These are phyloP conservation scores for Orthosia cruda DNA, from an alignment of 2,888 invertebrate species.

Conservation along the genomic window DNA sequence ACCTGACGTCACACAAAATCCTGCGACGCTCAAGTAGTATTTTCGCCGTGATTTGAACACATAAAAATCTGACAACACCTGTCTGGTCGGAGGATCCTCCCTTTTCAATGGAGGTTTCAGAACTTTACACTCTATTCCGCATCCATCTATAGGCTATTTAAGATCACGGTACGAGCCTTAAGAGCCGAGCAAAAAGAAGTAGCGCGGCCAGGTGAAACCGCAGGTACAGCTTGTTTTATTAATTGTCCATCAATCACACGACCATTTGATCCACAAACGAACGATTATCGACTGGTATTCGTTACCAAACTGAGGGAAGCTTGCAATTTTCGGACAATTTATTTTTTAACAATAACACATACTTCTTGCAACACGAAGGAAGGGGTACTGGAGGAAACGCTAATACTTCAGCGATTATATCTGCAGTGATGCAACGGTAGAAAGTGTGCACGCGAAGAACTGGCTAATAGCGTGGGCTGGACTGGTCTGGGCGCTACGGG, in stretches of 20 bases:
- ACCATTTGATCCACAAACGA: constrained; percentile 21
- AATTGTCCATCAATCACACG: constrained; percentile 6
- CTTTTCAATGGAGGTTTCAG: no score
- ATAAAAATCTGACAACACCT: no score
- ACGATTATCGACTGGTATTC: constrained; percentile 22
- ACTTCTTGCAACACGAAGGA: constrained; percentile 49
- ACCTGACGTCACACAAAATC: no score
- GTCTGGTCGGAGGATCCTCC: no score
- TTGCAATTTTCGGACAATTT: constrained; percentile 44
- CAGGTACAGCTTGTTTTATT: background rate
- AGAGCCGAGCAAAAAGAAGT: no score
- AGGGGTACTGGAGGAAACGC: constrained; percentile 45
- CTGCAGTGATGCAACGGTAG: constrained; percentile 66
- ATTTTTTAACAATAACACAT: constrained; percentile 30
- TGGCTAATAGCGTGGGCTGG: constrained; percentile 25
- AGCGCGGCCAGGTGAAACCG: no score
- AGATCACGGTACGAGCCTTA: no score
- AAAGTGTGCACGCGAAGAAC: constrained; percentile 64
- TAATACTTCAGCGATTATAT: constrained; percentile 58
- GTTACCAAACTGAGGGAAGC: constrained; percentile 56
- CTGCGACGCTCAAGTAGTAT: no score
- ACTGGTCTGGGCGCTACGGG: constrained; percentile 46
- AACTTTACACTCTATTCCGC: no score
- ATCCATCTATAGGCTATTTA: no score
- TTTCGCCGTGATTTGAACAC: no score